These are phyloP conservation scores for Mesodorylaimus sp. DNA, from an alignment of 2,888 invertebrate species.

Conservation along the genomic window DNA sequence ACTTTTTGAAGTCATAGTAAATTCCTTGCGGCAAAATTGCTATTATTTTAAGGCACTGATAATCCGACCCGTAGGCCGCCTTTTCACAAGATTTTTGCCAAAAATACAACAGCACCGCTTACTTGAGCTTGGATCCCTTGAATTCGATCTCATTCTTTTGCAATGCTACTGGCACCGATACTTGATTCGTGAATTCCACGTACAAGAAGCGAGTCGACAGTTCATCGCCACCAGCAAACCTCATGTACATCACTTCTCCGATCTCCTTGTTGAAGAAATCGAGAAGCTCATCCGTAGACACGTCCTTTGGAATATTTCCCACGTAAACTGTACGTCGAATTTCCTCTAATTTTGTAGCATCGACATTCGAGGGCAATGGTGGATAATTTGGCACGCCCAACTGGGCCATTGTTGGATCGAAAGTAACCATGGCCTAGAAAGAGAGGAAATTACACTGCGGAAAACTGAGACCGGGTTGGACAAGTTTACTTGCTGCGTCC, in stretches of 20 bases:
- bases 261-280: conserved; percentile 50
- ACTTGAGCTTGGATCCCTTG: conserved; percentile 47
- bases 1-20: no score
- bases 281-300: conserved; percentile 56
- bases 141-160: conserved; percentile 55
- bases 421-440: conserved; percentile 21
- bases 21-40: no score
- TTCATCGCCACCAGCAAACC: conserved; percentile 62
- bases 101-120: no score
- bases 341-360: conserved; percentile 61
- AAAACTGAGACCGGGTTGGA: conserved; percentile 6
- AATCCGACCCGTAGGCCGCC: no score
- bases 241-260: conserved; percentile 60
- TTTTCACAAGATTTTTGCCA: no score
- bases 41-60: no score
- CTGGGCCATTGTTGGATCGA: conserved; percentile 62
- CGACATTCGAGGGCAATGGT: conserved; percentile 53
- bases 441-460: not conserved
- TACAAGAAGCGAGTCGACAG: conserved; percentile 50
- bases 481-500: conserved; percentile 9
- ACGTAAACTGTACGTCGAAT: conserved; percentile 76
- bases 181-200: conserved; percentile 81
- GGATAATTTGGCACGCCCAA: conserved; percentile 70
- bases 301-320: conserved; percentile 46
- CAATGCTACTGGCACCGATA: conserved; percentile 63